These are phyloP conservation scores for Riparia riparia DNA, from an alignment of 2,113 vertebrate genomes.

Conservation along the genomic window DNA sequence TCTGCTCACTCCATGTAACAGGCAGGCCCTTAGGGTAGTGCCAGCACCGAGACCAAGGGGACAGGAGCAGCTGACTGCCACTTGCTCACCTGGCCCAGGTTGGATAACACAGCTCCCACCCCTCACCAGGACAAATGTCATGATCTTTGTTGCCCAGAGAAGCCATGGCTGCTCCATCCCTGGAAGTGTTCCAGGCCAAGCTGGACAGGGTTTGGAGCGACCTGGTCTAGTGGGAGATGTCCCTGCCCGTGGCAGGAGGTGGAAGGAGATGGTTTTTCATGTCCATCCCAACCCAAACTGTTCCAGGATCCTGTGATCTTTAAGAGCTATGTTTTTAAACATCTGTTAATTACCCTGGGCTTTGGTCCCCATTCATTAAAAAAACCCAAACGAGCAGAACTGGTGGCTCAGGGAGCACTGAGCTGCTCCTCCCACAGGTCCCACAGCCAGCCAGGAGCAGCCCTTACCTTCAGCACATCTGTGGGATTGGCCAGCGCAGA, in stretches of 20 bases:
- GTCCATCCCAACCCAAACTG: neutral
- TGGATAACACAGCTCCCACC: accelerated
- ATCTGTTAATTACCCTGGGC: neutral
- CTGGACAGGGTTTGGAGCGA: neutral
- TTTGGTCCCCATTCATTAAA: neutral
- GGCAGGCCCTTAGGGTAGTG: neutral
- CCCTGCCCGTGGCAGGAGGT: neutral
- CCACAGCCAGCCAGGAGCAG: neutral
- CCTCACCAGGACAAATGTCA: too few relatives aligned
- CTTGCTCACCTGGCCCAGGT: neutral
- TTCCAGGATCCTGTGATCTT: neutral
- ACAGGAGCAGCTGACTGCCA: neutral
- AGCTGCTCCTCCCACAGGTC: neutral
- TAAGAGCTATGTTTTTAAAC: neutral
- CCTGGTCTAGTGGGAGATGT: neutral
- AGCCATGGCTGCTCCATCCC: neutral
- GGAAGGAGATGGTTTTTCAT: neutral
- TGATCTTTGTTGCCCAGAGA: neutral
- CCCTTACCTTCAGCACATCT: conserved; percentile 92
- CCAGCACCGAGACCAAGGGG: neutral
- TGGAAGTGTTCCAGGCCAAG: neutral
- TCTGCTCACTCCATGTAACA: accelerated
- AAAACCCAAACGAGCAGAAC: neutral
- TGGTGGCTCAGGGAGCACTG: neutral
- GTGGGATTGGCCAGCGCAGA: conserved; percentile 94